A percentile compares a stretch with the other conserved stretches of the same genome.
Evolutionary conservation across 2,113 vertebrate species (phyloP).

Genomic region (Pampusana beccarii): DNA sequence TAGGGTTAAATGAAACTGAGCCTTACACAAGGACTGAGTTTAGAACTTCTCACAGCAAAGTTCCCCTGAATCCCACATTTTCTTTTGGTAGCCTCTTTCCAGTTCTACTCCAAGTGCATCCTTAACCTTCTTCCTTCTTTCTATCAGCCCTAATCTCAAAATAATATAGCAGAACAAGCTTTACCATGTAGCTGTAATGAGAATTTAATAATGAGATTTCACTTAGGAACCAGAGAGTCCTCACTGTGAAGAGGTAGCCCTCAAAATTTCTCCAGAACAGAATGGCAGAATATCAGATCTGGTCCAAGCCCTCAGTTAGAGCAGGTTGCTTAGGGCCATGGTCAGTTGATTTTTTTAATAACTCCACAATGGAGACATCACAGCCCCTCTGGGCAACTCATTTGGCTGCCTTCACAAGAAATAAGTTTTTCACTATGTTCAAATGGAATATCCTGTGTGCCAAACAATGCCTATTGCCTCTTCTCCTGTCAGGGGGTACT

Average conservation of each 20-base stretch:
- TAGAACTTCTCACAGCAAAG: background rate
- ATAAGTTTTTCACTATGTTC: background rate
- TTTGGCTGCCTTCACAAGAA: background rate
- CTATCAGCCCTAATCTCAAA: background rate
- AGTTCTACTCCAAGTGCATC: background rate
- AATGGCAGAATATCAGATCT: background rate
- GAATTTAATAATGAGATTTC: background rate
- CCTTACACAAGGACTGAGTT: background rate
- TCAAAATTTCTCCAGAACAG: background rate
- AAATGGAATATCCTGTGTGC: background rate
- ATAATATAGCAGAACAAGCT: background rate
- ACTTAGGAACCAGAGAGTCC: background rate
- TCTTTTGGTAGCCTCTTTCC: background rate
- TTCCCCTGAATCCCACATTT: background rate
- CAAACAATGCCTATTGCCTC: background rate
- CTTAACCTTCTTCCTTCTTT: background rate
- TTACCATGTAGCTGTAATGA: background rate
- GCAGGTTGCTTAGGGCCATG: rapidly evolving
- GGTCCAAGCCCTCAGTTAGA: background rate
- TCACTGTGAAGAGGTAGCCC: background rate
- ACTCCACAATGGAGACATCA: background rate
- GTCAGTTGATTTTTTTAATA: background rate
- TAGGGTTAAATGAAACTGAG: background rate
- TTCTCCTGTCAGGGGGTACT: no score
- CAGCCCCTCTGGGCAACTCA: background rate